Percentiles rank a stretch among this genome's conserved stretches.
These are phyloP conservation scores for Gnathonemus longibarbis DNA, from an alignment of 2,113 vertebrate species.

Conservation along the genomic window DNA sequence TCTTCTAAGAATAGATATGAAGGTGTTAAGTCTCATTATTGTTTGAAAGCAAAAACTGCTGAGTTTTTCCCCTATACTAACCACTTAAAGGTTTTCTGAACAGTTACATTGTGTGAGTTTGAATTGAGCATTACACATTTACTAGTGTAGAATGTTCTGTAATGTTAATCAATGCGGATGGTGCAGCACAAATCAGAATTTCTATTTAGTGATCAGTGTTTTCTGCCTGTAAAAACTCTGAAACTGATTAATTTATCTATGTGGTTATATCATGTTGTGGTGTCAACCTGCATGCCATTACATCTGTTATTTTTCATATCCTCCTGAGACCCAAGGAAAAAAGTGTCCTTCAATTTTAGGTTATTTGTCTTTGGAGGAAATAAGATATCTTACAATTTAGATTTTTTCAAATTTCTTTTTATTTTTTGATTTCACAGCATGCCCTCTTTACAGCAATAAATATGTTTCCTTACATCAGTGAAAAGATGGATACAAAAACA, in stretches of 20 bases:
- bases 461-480: no score
- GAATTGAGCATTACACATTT: neutral
- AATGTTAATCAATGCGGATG: neutral
- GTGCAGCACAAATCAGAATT: neutral
- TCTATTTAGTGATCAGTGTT: neutral
- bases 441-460: no score
- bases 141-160: neutral
- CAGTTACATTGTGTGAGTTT: neutral
- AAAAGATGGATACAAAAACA: no score
- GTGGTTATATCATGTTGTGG: neutral
- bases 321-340: no score
- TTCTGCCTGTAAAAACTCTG: neutral
- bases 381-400: no score
- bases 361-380: no score
- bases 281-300: neutral
- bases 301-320: neutral
- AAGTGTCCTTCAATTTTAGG: no score
- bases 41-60: neutral
- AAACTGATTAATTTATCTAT: neutral
- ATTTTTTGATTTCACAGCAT: no score
- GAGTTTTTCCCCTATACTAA: neutral
- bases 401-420: no score
- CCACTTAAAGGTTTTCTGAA: neutral
- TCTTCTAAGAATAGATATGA: neutral
- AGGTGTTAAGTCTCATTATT: neutral